phyloP scores from a whole-genome alignment of 2,888 invertebrate genomes.

The Drosophila subsilvestris region DNA sequence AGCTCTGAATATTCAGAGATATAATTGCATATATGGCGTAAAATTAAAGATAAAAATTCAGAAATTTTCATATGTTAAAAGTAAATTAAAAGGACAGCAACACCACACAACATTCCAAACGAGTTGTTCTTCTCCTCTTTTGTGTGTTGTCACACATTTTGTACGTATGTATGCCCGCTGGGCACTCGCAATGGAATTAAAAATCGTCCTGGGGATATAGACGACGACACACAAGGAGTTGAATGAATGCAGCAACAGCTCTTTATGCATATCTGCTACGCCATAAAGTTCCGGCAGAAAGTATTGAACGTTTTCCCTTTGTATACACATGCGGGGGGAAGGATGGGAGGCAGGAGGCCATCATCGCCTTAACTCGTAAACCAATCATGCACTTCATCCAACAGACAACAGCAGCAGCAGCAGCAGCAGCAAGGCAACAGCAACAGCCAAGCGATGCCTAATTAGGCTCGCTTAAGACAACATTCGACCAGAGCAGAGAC shows the following conservation, averaged over 20 bases:
- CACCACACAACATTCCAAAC: too few relatives aligned
- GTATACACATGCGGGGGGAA: conserved; percentile 30
- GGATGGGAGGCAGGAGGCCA: background rate
- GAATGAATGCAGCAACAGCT: conserved; percentile 1
- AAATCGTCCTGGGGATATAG: conserved; percentile 40
- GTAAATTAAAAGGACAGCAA: too few relatives aligned
- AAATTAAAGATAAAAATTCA: too few relatives aligned
- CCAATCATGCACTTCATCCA: conserved; percentile 66
- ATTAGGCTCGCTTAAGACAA: conserved; percentile 72
- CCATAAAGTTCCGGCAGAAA: background rate
- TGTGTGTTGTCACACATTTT: conserved; percentile 32
- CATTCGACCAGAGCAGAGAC: conserved; percentile 50
- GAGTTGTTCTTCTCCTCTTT: conserved; percentile 5
- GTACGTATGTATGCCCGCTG: conserved; percentile 41
- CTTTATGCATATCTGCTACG: background rate
- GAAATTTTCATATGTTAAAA: too few relatives aligned
- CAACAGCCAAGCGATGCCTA: conserved; percentile 44
- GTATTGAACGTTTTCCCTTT: background rate
- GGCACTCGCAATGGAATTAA: conserved; percentile 55
- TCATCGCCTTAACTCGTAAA: conserved; percentile 43
- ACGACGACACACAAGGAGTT: conserved; percentile 26
- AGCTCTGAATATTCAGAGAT: too few relatives aligned
- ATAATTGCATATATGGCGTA: too few relatives aligned
- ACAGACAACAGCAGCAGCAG: conserved; percentile 40
- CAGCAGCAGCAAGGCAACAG: conserved; percentile 21